phyloP scores from a whole-genome alignment of 2,888 invertebrate species.

The Zelleria hepariella region DNA sequence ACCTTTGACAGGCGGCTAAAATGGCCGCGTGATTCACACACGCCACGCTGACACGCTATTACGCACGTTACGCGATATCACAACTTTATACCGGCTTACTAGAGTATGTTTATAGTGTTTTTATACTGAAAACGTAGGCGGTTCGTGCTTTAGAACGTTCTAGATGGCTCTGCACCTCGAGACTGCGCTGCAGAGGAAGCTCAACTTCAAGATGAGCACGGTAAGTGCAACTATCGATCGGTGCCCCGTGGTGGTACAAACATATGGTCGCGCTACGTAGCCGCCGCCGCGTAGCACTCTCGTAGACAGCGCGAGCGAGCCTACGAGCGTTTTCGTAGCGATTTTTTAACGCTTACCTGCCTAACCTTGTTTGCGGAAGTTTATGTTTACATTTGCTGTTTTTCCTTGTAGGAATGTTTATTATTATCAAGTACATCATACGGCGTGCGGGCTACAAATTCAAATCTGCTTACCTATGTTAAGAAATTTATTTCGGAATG shows the following conservation, averaged over 20 bases:
- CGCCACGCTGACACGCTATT: constrained; percentile 50
- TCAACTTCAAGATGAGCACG: constrained; percentile 70
- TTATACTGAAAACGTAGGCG: constrained; percentile 28
- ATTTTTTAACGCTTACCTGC: background rate
- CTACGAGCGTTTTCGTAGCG: background rate
- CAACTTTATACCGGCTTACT: constrained; percentile 43
- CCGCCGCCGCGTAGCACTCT: constrained; percentile 29
- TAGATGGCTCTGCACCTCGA: constrained; percentile 64
- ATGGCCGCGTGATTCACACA: constrained; percentile 60
- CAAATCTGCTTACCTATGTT: background rate
- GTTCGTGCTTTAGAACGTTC: constrained; percentile 25
- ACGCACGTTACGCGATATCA: constrained; percentile 55
- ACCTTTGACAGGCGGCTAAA: constrained; percentile 62
- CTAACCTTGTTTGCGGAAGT: background rate
- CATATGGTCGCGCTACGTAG: constrained; percentile 54
- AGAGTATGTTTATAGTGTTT: constrained; percentile 58
- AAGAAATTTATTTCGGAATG: background rate
- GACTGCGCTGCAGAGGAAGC: constrained; percentile 67
- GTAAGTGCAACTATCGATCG: constrained; percentile 69
- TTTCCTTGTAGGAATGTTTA: background rate
- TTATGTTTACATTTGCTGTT: background rate
- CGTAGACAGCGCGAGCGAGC: background rate
- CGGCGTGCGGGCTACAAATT: background rate
- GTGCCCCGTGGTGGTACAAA: constrained; percentile 59
- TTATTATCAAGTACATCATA: background rate